These are phyloP conservation scores for Apogon talboti DNA, from an alignment of 2,797 vertebrate species.

Conservation along the genomic window DNA sequence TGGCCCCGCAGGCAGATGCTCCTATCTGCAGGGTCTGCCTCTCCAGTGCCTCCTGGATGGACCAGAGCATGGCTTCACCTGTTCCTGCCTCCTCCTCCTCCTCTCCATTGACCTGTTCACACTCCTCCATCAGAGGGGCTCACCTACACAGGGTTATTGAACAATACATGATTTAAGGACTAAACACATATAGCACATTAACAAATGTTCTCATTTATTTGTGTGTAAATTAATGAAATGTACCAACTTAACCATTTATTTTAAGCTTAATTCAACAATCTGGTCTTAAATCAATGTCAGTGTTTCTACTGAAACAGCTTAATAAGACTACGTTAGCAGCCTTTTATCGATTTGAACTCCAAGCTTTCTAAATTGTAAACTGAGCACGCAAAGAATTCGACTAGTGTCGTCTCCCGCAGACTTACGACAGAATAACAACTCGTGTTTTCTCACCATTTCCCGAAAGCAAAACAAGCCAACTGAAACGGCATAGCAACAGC, in stretches of 20 bases:
- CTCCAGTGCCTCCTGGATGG: slow-evolving; percentile 81
- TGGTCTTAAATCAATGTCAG: neutral
- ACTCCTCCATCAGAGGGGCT: slow-evolving; percentile 51
- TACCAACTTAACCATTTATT: too few species aligned
- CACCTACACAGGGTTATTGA: slow-evolving; percentile 4
- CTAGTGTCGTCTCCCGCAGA: neutral
- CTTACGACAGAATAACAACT: neutral
- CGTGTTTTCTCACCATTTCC: slow-evolving; percentile 16
- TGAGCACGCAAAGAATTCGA: neutral
- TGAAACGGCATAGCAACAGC: too few species aligned
- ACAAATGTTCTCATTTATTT: neutral
- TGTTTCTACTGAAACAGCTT: neutral
- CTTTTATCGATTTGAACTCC: too few species aligned
- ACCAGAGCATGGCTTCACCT: slow-evolving; percentile 81
- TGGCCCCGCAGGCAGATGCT: slow-evolving; percentile 83
- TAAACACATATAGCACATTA: neutral
- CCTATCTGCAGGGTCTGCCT: slow-evolving; percentile 85
- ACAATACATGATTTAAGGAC: too few species aligned
- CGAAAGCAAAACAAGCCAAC: neutral
- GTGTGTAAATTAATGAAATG: too few species aligned
- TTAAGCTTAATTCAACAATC: neutral
- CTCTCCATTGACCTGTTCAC: slow-evolving; percentile 15
- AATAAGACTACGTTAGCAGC: too few species aligned
- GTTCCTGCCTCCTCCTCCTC: slow-evolving; percentile 2
- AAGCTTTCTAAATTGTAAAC: neutral